Evolutionary conservation across 2,888 invertebrate species (phyloP).

Genomic region (Siphonodentalium dalli): DNA sequence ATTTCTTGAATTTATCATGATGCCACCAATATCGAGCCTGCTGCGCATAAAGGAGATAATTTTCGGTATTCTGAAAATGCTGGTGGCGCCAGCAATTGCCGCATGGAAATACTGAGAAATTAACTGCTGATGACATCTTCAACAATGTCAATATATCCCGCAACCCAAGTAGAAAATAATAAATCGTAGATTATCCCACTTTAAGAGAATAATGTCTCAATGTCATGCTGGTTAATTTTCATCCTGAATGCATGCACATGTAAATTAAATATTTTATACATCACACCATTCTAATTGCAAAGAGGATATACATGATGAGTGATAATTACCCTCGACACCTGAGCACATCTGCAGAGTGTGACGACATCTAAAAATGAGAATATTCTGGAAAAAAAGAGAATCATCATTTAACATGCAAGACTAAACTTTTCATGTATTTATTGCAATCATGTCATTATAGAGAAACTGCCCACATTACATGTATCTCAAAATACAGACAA

Average conservation of each 20-base stretch:
- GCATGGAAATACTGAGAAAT: background rate
- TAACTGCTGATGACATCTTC: no score
- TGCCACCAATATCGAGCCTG: background rate
- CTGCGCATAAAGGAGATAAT: background rate
- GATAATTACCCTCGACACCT: constrained; percentile 68
- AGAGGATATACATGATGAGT: background rate
- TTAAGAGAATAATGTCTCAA: no score
- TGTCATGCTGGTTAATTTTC: no score
- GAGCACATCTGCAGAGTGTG: constrained; percentile 93
- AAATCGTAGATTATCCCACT: no score
- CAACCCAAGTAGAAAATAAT: no score
- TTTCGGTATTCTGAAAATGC: background rate
- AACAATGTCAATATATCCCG: no score
- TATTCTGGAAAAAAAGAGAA: constrained; percentile 50
- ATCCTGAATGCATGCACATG: background rate
- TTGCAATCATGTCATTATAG: no score
- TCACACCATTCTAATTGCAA: background rate
- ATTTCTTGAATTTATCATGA: no score
- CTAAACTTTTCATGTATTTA: no score
- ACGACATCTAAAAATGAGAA: constrained; percentile 93
- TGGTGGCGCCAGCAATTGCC: background rate
- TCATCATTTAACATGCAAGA: background rate
- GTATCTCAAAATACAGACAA: no score
- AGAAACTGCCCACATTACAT: no score
- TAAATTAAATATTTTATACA: background rate